Evolutionary conservation across 2,797 vertebrate genomes (phyloP), one percentile per base, ranked within the genome.

Genomic region (Champsocephalus esox): DNA sequence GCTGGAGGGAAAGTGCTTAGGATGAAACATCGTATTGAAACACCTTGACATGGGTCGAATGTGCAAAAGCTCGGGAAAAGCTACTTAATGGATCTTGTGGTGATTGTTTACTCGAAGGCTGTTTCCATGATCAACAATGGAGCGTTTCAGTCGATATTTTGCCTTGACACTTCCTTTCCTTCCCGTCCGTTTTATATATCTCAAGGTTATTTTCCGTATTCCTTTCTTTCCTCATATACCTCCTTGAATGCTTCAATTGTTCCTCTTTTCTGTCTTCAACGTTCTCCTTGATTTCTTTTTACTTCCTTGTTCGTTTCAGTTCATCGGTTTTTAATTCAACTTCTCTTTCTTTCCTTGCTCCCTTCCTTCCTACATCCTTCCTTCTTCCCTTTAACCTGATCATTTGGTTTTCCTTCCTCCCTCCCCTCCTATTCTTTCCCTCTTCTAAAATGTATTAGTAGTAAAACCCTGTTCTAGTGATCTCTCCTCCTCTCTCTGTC

Each of bases 391-490:
- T 70, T 12, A 12, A 34, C 21, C 24, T 32, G 28, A 21, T 3
- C 10, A 9, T 8, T 5, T 51, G 19, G 24, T 54, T 50, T 19
- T 3, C 9, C 2, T 3, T 45, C 4, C 0, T 19, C 4, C 11
- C 12, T 34, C 14, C 10, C 3, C 17, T 16, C 54, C 8, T 17
- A 2, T 16, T 34, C 56, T 28, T 56, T 9, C 16, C 43, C 12
- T 66, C 21, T 73, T 10, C 16, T 67, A 28, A 55, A 75, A 61
- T 56, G n/a, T 8, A n/a, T 28, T 7, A 21, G 17, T 19, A 32
- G 44, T 61, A 57, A 68, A 51, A 12, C 28, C 34, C 34, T 12
- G 43, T 44, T 38, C 5, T 19, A 24, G 43, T 17, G 56, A 44
- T 19, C 11, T 8, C n/a, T 79, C 50, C 34, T 41, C 59, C 24